Percentiles rank a stretch among this genome's conserved stretches.
phyloP scores from a whole-genome alignment of 2,113 vertebrate species.

The Ptilonorhynchus violaceus region DNA sequence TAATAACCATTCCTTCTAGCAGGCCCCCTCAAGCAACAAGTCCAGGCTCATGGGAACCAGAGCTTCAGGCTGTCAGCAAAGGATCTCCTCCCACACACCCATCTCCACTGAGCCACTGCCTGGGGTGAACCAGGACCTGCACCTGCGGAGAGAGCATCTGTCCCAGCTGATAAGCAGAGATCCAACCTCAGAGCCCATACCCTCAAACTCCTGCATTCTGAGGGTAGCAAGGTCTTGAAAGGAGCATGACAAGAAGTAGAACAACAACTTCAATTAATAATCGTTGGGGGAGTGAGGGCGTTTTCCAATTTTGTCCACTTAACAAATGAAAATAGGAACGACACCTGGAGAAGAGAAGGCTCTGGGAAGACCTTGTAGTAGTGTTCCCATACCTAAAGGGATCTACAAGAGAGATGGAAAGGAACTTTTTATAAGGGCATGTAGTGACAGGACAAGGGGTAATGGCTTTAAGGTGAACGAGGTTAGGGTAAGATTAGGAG shows the following conservation, averaged over 20 bases:
- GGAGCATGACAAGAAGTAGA: neutral
- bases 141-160: neutral
- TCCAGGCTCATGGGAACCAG: neutral
- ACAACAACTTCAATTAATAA: accelerated
- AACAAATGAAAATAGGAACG: neutral
- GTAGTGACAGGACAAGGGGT: neutral
- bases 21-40: neutral
- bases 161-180: neutral
- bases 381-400: neutral
- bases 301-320: neutral
- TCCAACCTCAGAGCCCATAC: neutral
- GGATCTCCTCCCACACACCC: neutral
- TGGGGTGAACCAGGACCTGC: neutral
- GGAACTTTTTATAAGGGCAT: neutral
- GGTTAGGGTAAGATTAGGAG: neutral
- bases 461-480: neutral
- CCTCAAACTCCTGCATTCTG: neutral
- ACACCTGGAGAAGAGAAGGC: neutral
- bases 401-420: neutral
- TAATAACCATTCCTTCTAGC: neutral
- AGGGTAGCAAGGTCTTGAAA: neutral
- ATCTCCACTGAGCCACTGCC: neutral
- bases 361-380: neutral
- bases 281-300: accelerated
- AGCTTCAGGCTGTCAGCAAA: neutral